Conservation (phyloP, 1,140 invertebrate species). For the Trinorchestia longiramus region DNA sequence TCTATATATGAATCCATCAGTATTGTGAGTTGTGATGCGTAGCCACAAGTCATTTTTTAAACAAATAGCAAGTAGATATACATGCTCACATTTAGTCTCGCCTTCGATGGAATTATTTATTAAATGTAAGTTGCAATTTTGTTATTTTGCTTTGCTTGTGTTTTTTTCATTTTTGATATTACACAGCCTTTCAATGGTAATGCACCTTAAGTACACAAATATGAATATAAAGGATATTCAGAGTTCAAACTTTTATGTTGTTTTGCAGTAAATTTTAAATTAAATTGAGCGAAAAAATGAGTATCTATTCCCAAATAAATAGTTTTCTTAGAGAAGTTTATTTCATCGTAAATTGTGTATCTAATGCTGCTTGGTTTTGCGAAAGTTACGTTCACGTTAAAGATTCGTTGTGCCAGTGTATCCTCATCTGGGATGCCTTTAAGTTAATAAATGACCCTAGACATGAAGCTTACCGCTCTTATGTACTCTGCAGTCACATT, state of each 20-base stretch:
- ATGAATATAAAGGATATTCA: background rate
- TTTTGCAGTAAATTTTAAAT: background rate
- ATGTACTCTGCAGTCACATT: background rate
- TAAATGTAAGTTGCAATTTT: background rate
- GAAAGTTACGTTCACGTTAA: background rate
- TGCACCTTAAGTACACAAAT: background rate
- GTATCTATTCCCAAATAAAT: background rate
- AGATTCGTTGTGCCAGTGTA: background rate
- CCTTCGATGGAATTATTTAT: background rate
- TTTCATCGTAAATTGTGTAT: background rate
- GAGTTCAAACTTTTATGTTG: background rate
- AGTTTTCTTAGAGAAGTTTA: background rate
- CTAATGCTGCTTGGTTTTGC: background rate
- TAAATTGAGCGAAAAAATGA: background rate
- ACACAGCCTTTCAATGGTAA: background rate
- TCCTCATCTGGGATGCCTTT: background rate
- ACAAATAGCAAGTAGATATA: no score
- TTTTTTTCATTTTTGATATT: background rate
- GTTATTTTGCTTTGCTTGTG: background rate
- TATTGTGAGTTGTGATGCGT: no score
- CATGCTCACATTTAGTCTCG: no score
- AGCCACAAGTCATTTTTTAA: no score
- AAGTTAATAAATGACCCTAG: background rate
- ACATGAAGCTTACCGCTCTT: background rate
- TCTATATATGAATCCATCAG: no score